These are phyloP conservation scores for Eubasilissa splendida DNA, from an alignment of 2,888 invertebrate genomes.

Conservation along the genomic window DNA sequence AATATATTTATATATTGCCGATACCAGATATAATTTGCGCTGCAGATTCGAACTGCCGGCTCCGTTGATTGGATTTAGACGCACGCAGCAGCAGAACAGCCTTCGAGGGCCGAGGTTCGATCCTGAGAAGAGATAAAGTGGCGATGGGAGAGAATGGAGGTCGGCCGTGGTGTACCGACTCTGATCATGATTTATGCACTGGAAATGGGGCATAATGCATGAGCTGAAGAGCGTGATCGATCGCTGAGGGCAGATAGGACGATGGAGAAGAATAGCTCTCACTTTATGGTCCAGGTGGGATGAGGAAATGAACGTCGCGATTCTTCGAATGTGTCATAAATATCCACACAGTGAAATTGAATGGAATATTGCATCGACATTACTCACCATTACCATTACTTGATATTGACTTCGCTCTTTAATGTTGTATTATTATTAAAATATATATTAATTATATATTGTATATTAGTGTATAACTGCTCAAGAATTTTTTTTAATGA, in stretches of 20 bases:
- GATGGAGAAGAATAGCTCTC: constrained; percentile 10
- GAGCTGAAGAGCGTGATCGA: constrained; percentile 38
- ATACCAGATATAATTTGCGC: neutral
- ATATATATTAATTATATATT: no score
- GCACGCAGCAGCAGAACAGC: constrained; percentile 34
- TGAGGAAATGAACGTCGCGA: neutral
- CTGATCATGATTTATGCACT: constrained; percentile 46
- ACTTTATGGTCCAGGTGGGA: constrained; percentile 7
- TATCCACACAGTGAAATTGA: no score
- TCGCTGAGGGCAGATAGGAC: constrained; percentile 37
- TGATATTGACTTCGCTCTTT: no score
- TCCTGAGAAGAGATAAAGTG: constrained; percentile 40
- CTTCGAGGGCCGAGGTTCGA: constrained; percentile 41
- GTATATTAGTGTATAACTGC: no score
- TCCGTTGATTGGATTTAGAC: constrained; percentile 29
- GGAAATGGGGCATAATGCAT: constrained; percentile 49
- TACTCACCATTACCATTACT: no score
- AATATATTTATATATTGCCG: no score
- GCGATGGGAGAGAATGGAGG: constrained; percentile 21
- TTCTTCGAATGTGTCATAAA: no score
- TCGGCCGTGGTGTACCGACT: constrained; percentile 5
- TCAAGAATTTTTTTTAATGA: no score
- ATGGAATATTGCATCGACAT: no score
- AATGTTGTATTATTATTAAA: no score
- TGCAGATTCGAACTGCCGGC: constrained; percentile 8